phyloP scores from a whole-genome alignment of 2,113 vertebrate species.

The Heteronetta atricapilla region DNA sequence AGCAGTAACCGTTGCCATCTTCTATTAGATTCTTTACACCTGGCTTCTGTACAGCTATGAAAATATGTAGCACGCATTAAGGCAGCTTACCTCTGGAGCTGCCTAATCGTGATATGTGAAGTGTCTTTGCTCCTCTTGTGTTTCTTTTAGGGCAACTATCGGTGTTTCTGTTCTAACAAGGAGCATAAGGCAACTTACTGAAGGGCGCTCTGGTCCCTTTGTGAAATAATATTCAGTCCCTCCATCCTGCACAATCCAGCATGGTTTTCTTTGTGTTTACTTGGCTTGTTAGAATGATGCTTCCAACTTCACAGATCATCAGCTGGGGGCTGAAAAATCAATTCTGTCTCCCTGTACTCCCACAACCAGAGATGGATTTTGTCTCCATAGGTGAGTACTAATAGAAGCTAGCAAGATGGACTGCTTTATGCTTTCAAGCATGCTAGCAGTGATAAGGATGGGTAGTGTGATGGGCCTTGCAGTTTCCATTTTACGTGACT shows the following conservation, averaged over 20 bases:
- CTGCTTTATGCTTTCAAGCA: background rate
- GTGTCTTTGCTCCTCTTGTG: background rate
- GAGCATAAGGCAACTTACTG: background rate
- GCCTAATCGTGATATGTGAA: too few species aligned
- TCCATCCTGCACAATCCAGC: background rate
- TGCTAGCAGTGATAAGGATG: background rate
- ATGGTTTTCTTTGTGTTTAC: background rate
- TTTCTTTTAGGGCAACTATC: background rate
- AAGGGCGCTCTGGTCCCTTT: too few species aligned
- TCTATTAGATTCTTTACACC: background rate
- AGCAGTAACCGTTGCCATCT: background rate
- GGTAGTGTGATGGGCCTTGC: background rate
- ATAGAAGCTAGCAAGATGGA: too few species aligned
- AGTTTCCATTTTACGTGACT: background rate
- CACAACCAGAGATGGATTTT: background rate
- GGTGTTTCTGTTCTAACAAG: background rate
- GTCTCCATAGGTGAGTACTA: background rate
- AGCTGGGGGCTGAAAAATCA: background rate
- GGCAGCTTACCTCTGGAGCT: background rate
- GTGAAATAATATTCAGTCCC: background rate
- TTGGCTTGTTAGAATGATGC: background rate
- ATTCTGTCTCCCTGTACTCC: background rate
- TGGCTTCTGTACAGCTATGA: background rate
- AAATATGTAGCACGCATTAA: background rate
- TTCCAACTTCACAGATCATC: background rate